Percentiles rank a stretch among this genome's conserved stretches.
Conservation (phyloP, 2,113 vertebrate species). For the Nothobranchius furzeri region DNA sequence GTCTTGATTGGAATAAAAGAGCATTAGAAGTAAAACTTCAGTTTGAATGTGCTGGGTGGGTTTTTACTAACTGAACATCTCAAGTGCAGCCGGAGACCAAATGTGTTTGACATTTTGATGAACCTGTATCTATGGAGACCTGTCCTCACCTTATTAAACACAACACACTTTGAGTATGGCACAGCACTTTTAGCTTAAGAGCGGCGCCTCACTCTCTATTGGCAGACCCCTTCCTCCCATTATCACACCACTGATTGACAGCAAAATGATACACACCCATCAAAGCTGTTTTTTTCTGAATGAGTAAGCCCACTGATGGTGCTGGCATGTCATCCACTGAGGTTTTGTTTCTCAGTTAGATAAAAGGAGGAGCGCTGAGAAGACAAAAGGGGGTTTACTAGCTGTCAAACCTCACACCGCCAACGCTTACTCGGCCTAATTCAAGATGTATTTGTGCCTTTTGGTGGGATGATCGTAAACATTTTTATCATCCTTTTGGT, state of each 20-base stretch:
- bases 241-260: slow-evolving; percentile 48
- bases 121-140: slow-evolving; percentile 61
- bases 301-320: slow-evolving; percentile 44
- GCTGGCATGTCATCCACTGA: slow-evolving; percentile 50
- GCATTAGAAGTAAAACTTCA: slow-evolving; percentile 21
- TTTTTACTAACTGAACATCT: slow-evolving; percentile 55
- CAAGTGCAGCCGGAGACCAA: slow-evolving; percentile 19
- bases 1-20: slow-evolving; percentile 17
- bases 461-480: slow-evolving; percentile 36
- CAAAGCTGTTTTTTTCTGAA: slow-evolving; percentile 33
- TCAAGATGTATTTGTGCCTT: slow-evolving; percentile 36
- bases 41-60: slow-evolving; percentile 18
- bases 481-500: slow-evolving; percentile 16
- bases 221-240: slow-evolving; percentile 27
- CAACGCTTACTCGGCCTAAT: slow-evolving; percentile 31
- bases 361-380: slow-evolving; percentile 11
- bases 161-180: slow-evolving; percentile 41
- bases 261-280: slow-evolving; percentile 34
- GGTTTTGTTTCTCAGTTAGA: slow-evolving; percentile 31
- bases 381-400: slow-evolving; percentile 24
- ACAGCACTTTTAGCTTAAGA: slow-evolving; percentile 57
- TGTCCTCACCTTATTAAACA: slow-evolving; percentile 38
- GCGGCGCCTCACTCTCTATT: slow-evolving; percentile 31
- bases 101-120: slow-evolving; percentile 57
- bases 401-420: slow-evolving; percentile 41